A percentile compares a stretch with the other conserved stretches of the same genome.
These are phyloP conservation scores for Mobula birostris DNA, from an alignment of 2,113 vertebrate genomes.

Conservation along the genomic window DNA sequence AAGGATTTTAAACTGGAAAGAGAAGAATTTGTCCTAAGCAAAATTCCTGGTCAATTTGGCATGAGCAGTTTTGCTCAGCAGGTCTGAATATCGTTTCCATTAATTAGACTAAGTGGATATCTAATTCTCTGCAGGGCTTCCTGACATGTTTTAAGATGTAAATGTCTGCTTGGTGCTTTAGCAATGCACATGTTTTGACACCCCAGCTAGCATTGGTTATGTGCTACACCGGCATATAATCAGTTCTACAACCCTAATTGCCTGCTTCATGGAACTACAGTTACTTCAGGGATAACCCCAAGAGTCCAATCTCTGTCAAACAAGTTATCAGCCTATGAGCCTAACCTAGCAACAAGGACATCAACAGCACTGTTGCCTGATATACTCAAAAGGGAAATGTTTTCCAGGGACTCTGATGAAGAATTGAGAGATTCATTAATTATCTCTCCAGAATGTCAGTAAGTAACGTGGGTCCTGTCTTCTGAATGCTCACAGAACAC, in stretches of 20 bases:
- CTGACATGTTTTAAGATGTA: slow-evolving; percentile 4
- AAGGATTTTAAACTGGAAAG: background rate
- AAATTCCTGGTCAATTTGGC: background rate
- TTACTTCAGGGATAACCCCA: background rate
- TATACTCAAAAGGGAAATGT: slow-evolving; percentile 23
- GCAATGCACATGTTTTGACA: background rate
- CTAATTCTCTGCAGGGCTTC: background rate
- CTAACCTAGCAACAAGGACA: background rate
- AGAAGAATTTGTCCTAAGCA: background rate
- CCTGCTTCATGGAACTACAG: background rate
- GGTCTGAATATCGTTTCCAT: background rate
- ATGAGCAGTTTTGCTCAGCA: background rate
- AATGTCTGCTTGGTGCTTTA: background rate
- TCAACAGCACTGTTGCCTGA: background rate
- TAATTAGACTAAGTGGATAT: background rate
- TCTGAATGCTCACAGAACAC: slow-evolving; percentile 44
- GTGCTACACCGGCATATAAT: background rate
- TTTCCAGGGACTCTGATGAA: slow-evolving; percentile 46
- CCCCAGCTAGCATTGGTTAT: background rate
- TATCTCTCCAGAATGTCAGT: slow-evolving; percentile 42
- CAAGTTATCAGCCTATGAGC: background rate
- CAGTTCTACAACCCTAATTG: background rate
- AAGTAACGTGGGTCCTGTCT: slow-evolving; percentile 38
- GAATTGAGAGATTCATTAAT: slow-evolving; percentile 44
- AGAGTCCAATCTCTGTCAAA: slow-evolving; percentile 14